Percentiles rank a stretch among this genome's conserved stretches.
Evolutionary conservation across 35 echinoderm and acorn worm genomes (phyloP).

Genomic region (Heliocidaris erythrogramma): DNA sequence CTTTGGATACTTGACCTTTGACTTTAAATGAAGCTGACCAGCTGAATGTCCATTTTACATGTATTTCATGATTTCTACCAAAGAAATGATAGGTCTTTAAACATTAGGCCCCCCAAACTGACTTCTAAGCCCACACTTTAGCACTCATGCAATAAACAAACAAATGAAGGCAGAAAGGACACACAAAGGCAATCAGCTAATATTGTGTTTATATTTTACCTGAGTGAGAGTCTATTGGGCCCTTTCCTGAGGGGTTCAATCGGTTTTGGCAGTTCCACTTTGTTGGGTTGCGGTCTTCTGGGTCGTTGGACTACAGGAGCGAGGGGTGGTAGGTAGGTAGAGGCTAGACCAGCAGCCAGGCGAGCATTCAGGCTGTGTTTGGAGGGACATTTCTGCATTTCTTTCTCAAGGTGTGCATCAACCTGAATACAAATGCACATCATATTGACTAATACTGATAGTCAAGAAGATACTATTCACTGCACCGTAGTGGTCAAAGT

Average conservation of each 20-base stretch:
- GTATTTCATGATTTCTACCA: too few relatives aligned
- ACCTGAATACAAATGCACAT: conserved; percentile 54
- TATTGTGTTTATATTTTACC: conserved; percentile 50
- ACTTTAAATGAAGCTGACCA: too few relatives aligned
- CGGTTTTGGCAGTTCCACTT: conserved; percentile 76
- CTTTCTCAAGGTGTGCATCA: conserved; percentile 88
- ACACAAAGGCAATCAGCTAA: not conserved
- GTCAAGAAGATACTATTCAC: not conserved
- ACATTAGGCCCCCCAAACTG: too few relatives aligned
- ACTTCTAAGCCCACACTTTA: too few relatives aligned
- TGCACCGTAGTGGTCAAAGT: not conserved
- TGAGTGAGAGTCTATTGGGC: conserved; percentile 78
- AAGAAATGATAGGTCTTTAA: too few relatives aligned
- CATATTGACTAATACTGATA: not conserved
- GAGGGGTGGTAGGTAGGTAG: conserved; percentile 83
- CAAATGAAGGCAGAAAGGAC: too few relatives aligned
- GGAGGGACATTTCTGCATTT: conserved; percentile 65
- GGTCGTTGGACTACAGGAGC: conserved; percentile 69
- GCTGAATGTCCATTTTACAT: too few relatives aligned
- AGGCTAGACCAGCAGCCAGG: conserved; percentile 81
- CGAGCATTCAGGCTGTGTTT: conserved; percentile 61
- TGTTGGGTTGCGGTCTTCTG: conserved; percentile 52
- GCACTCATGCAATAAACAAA: too few relatives aligned
- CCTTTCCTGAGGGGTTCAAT: conserved; percentile 57
- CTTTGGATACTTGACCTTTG: too few relatives aligned